Percentiles rank a stretch among this genome's conserved stretches.
These are phyloP conservation scores for Chironomus tentans DNA, from an alignment of 2,888 invertebrate genomes.

Conservation along the genomic window DNA sequence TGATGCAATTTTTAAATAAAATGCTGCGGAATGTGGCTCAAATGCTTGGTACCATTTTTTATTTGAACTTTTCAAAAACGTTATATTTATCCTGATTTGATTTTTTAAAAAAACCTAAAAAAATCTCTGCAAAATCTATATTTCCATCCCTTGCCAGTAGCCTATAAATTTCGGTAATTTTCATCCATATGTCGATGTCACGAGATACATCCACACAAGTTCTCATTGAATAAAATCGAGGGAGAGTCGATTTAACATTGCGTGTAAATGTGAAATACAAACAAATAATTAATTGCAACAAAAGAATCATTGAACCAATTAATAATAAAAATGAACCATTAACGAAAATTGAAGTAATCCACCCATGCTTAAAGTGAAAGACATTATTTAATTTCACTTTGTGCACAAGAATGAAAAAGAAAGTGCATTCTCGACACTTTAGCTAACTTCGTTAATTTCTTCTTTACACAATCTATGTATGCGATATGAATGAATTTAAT, in stretches of 20 bases:
- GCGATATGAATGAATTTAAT: not conserved
- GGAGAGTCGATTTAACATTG: not conserved
- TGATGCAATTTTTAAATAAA: too few relatives aligned
- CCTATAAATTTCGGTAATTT: not conserved
- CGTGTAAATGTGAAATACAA: slow-evolving; percentile 4
- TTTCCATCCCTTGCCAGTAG: not conserved
- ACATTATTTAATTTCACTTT: too few relatives aligned
- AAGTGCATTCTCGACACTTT: not conserved
- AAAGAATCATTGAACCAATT: slow-evolving; percentile 7
- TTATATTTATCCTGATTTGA: too few relatives aligned
- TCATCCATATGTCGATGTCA: not conserved
- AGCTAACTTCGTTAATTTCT: not conserved
- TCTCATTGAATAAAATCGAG: not conserved
- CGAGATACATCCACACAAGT: not conserved
- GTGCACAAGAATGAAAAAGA: too few relatives aligned
- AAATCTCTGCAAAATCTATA: too few relatives aligned
- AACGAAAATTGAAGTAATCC: too few relatives aligned
- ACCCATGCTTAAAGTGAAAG: too few relatives aligned
- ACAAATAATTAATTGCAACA: slow-evolving; percentile 18
- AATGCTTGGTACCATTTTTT: too few relatives aligned
- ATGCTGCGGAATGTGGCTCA: too few relatives aligned
- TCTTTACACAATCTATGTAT: too few relatives aligned
- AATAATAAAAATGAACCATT: not conserved
- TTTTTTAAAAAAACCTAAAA: too few relatives aligned
- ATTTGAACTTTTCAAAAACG: too few relatives aligned